Base-by-base conservation (phyloP, 2,797 vertebrate genomes). In the Xiphorhynchus erythropygius region DNA sequence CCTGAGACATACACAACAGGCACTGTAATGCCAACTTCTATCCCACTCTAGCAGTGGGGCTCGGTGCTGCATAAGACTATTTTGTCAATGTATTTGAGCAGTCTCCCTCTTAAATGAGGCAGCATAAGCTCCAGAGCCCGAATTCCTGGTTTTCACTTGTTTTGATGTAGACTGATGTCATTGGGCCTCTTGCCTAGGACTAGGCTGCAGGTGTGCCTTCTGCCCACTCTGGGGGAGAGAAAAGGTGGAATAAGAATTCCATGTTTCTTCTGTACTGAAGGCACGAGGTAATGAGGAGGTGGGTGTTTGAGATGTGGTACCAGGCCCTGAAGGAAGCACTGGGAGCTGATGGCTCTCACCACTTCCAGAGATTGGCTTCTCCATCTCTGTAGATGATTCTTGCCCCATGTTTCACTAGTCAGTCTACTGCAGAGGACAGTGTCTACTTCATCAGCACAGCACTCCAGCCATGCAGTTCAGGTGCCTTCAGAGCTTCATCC, bases 281-380 rank as follows among this genome's bases (percentile, higher is more conserved):
- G 44, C 81, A 56, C 0, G 7, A 74, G 25, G 16, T 39, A 5
- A 6, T 0, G 1, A 79, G 42, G 27, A 67, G 37, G 44, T 23
- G 41, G 13, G 23, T 68, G 49, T 64, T 15, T 32, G 23, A 32
- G 28, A 32, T 53, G 37, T 3, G 5, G 25, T 32, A 18, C 37
- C 57, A 78, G 46, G 7, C 65, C 25, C 16, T 22, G 67, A 47
- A 60, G 67, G 67, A 76, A 75, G 73, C 13, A 22, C 39, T 57
- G 65, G 70, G 69, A 89, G 74, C 59, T 79, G 70, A 47, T 71
- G 55, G 47, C 18, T 42, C 39, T 62, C 78, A 23, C 0, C 3
- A 0, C 21, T 37, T 39, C 4, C 0, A 5, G 77, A 73, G n/a
- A n/a, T 5, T 37, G 52, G 2, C 18, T 73, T 84, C 47, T 79